Percentiles rank a stretch among this genome's conserved stretches.
These are phyloP conservation scores for Aricia artaxerxes DNA, from an alignment of 2,888 invertebrate genomes.

Conservation along the genomic window DNA sequence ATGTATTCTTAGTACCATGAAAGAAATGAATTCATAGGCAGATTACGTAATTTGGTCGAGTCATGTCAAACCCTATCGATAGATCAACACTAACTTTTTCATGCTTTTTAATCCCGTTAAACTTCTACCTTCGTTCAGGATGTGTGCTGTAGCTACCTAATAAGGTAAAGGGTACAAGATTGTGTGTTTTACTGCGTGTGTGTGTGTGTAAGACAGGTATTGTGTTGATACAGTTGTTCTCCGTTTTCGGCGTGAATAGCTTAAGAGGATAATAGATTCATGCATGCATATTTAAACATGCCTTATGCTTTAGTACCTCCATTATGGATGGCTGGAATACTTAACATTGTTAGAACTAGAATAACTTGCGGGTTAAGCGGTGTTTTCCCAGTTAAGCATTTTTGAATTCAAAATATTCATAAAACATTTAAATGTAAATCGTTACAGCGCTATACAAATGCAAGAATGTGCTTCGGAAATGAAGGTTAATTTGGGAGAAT, in stretches of 20 bases:
- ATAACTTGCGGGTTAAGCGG: background rate
- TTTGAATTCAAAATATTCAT: background rate
- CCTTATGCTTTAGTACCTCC: slow-evolving; percentile 26
- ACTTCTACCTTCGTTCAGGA: background rate
- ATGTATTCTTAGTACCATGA: too few species aligned
- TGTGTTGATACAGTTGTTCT: slow-evolving; percentile 39
- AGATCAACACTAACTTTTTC: too few species aligned
- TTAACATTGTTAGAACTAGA: slow-evolving; percentile 23
- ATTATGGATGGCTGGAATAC: background rate
- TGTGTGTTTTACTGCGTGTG: slow-evolving; percentile 20
- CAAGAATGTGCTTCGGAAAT: background rate
- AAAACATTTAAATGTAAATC: too few species aligned
- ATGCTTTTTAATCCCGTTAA: background rate
- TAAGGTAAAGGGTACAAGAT: slow-evolving; percentile 7
- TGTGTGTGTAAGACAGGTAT: slow-evolving; percentile 30
- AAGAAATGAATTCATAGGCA: too few species aligned
- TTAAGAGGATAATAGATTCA: slow-evolving; percentile 35
- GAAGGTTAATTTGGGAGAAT: background rate
- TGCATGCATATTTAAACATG: slow-evolving; percentile 32
- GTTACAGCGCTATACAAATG: background rate
- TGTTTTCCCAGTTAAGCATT: background rate
- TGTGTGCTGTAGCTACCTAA: background rate
- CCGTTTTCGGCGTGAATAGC: slow-evolving; percentile 37
- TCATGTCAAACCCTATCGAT: too few species aligned
- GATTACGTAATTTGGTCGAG: too few species aligned